Conservation (phyloP, 2,888 invertebrate species). For the Trissolcus japonicus region DNA sequence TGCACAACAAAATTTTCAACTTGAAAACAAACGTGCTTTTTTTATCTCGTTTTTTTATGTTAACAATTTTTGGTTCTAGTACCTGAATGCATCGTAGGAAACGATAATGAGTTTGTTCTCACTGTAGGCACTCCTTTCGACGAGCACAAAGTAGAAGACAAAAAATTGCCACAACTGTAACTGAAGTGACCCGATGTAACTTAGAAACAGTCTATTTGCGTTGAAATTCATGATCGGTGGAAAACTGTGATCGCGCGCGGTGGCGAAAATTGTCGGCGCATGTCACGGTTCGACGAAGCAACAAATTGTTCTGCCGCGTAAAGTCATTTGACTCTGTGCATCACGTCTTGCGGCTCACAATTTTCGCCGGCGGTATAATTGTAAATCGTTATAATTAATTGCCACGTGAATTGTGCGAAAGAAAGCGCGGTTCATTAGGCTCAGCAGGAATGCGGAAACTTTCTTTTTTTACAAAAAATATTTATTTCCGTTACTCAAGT, state of each 20-base stretch:
- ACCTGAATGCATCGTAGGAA: slow-evolving; percentile 32
- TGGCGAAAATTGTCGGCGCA: slow-evolving; percentile 3
- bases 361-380: slow-evolving; percentile 2
- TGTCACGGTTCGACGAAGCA: slow-evolving; percentile 25
- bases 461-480: too few species aligned
- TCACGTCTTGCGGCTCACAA: slow-evolving; percentile 10
- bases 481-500: too few species aligned
- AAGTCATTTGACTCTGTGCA: slow-evolving; percentile 7
- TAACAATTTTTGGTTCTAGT: neutral
- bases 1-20: too few species aligned
- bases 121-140: neutral
- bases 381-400: too few species aligned
- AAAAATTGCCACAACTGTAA: neutral
- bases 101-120: slow-evolving; percentile 16
- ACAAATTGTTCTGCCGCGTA: slow-evolving; percentile 14
- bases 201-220: neutral
- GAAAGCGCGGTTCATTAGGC: too few species aligned
- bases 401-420: too few species aligned
- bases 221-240: neutral
- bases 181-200: neutral
- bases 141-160: slow-evolving; percentile 3
- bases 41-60: neutral
- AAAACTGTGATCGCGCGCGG: neutral
- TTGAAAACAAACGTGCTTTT: too few species aligned
- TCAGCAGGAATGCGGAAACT: too few species aligned